A percentile compares a stretch with the other conserved stretches of the same genome.
phyloP scores from a whole-genome alignment of 2,113 vertebrate species.

The Irena cyanogastra region DNA sequence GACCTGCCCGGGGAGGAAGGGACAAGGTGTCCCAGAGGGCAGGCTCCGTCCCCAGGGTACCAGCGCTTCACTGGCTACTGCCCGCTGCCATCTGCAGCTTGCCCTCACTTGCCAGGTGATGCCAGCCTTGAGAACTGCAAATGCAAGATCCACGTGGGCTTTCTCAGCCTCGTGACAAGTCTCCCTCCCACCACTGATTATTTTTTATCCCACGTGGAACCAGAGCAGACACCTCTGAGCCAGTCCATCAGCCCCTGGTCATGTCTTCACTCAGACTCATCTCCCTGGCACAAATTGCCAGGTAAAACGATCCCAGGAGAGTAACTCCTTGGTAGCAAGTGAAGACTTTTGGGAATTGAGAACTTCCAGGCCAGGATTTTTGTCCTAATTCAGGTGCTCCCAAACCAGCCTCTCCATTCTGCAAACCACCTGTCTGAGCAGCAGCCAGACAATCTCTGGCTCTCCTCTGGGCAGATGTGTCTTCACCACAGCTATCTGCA shows the following conservation, averaged over 20 bases:
- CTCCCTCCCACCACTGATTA: accelerated
- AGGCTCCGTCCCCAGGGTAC: background rate
- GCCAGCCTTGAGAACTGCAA: background rate
- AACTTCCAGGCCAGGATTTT: background rate
- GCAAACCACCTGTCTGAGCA: background rate
- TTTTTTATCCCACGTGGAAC: background rate
- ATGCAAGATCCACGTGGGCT: background rate
- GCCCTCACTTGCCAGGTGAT: background rate
- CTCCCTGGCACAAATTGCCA: background rate
- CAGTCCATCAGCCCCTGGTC: background rate
- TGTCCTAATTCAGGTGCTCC: background rate
- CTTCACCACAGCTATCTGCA: background rate
- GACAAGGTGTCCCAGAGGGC: background rate
- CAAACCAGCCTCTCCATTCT: background rate
- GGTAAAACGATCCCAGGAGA: background rate
- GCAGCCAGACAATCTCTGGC: background rate
- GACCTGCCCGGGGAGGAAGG: background rate
- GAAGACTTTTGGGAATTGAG: background rate
- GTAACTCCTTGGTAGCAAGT: background rate
- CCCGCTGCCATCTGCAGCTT: background rate
- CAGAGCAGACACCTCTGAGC: background rate
- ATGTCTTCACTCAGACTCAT: background rate
- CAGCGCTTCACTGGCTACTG: accelerated
- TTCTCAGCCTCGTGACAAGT: background rate
- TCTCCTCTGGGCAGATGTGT: background rate